Conservation (phyloP, 2,113 vertebrate genomes). For the Lepisosteus osseus region DNA sequence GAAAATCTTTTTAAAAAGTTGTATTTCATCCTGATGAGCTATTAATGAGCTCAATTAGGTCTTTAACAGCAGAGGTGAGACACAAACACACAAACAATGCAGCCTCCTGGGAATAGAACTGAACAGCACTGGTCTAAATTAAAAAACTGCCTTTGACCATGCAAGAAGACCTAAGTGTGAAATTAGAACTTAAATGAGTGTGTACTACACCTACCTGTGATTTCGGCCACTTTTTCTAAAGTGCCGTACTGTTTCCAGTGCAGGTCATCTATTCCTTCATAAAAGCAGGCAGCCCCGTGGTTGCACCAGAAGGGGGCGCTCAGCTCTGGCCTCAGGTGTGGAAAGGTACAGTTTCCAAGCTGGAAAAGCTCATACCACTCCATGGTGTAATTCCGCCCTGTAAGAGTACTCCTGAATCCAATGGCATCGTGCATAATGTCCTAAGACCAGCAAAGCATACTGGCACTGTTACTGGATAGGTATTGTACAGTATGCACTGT, state of each 20-base stretch:
- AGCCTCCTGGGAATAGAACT: no score
- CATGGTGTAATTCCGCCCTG: conserved; percentile 84
- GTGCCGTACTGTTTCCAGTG: conserved; percentile 96
- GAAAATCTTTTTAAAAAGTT: no score
- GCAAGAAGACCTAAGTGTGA: no score
- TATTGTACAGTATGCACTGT: no score
- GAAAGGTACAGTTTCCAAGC: conserved; percentile 96
- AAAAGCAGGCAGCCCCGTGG: conserved; percentile 97
- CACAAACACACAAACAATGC: no score
- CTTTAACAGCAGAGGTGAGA: no score
- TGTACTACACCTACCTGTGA: conserved; percentile 71
- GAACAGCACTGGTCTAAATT: no score
- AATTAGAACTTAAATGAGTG: no score
- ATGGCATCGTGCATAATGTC: conserved; percentile 96
- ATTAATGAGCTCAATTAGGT: no score
- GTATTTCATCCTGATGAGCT: no score
- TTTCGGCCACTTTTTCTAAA: conserved; percentile 76
- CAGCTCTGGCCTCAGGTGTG: conserved; percentile 75
- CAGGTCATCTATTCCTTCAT: conserved; percentile 83
- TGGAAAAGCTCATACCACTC: conserved; percentile 99
- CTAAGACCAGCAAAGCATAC: conserved; percentile 50
- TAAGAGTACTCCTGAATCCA: conserved; percentile 80
- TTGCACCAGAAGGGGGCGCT: conserved; percentile 92
- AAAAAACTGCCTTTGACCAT: no score
- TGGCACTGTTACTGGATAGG: no score